Evolutionary conservation across 2,888 invertebrate genomes (phyloP).

Genomic region (Corbicula japonica): DNA sequence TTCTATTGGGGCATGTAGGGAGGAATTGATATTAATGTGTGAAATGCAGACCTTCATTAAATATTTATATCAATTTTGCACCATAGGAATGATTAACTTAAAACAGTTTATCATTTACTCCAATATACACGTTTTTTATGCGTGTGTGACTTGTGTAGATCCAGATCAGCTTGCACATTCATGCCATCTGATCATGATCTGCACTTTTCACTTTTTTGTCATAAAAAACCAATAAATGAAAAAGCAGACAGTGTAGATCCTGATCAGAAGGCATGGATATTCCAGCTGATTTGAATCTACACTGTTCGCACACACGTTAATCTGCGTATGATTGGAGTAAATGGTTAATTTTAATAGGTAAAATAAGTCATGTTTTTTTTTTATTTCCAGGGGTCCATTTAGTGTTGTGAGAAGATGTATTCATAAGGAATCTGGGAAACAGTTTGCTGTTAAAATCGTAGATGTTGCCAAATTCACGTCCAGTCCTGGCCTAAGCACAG

Average conservation of each 20-base stretch:
- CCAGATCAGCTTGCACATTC: too few species aligned
- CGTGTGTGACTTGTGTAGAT: too few species aligned
- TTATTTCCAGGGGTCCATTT: conserved; percentile 92
- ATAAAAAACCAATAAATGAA: not conserved
- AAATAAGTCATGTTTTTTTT: conserved; percentile 20
- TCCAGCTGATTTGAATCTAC: not conserved
- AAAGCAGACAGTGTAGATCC: not conserved
- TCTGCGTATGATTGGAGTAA: not conserved
- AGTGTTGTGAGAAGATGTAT: conserved; percentile 98
- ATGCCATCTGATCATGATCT: too few species aligned
- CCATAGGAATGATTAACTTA: too few species aligned
- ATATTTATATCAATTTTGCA: too few species aligned
- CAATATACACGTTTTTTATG: too few species aligned
- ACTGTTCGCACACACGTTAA: not conserved
- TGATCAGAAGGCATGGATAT: not conserved
- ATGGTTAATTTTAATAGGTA: not conserved
- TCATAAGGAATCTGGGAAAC: conserved; percentile 96
- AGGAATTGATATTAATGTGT: too few species aligned
- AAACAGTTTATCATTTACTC: too few species aligned
- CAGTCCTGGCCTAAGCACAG: conserved; percentile 97
- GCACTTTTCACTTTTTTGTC: not conserved
- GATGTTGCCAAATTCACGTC: conserved; percentile 99
- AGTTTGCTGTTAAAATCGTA: conserved; percentile 99
- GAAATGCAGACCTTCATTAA: too few species aligned
- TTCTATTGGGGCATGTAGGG: too few species aligned